Conservation (phyloP, 2,888 invertebrate genomes). For the Yponomeuta malinellus region DNA sequence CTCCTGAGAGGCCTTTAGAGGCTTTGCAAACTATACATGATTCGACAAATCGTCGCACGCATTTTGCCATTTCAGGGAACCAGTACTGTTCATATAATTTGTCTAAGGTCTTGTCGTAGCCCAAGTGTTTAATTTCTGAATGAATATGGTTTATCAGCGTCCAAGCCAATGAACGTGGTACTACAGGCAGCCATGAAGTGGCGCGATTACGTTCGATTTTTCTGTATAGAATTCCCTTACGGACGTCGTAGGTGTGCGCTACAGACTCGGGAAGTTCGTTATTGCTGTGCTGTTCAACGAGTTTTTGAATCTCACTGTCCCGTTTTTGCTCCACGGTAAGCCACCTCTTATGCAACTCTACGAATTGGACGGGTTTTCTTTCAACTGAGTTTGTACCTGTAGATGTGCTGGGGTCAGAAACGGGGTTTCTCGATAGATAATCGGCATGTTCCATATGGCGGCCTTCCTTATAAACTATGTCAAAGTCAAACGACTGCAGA, state of each 20-base stretch:
- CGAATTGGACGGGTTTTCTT: slow-evolving; percentile 16
- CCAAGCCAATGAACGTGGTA: too few relatives aligned
- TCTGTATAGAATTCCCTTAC: too few relatives aligned
- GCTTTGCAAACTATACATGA: slow-evolving; percentile 34
- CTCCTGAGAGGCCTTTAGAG: slow-evolving; percentile 32
- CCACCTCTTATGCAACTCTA: slow-evolving; percentile 17
- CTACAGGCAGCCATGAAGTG: too few relatives aligned
- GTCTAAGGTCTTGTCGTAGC: too few relatives aligned
- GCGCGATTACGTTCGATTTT: too few relatives aligned
- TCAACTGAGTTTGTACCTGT: slow-evolving; percentile 6
- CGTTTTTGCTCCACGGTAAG: slow-evolving; percentile 16
- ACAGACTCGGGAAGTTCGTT: background rate
- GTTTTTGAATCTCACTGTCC: slow-evolving; percentile 14
- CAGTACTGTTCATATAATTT: too few relatives aligned
- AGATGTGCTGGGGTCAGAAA: background rate
- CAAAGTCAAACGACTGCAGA: slow-evolving; percentile 19
- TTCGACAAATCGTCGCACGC: slow-evolving; percentile 34
- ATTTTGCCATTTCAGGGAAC: slow-evolving; percentile 14
- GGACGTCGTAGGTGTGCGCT: too few relatives aligned
- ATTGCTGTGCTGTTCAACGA: background rate
- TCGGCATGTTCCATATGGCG: slow-evolving; percentile 15
- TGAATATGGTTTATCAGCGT: too few relatives aligned
- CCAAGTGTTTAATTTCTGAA: too few relatives aligned
- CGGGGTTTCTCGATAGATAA: slow-evolving; percentile 14
- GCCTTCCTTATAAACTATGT: slow-evolving; percentile 16